Conservation (phyloP, 2,888 invertebrate species). For the Lepeophtheirus nordmannii region DNA sequence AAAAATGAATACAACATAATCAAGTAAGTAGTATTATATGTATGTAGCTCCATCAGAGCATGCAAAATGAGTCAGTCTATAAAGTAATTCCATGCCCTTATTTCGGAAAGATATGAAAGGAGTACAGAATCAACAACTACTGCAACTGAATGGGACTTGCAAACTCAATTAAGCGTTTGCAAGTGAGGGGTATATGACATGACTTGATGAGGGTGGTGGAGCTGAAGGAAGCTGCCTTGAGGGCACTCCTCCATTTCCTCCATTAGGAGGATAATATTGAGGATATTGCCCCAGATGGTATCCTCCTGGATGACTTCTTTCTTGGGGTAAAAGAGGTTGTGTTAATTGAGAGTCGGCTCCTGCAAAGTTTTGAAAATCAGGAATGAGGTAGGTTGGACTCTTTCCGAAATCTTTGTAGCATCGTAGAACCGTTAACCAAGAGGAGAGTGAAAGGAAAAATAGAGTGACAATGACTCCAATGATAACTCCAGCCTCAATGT, state of each 20-base stretch:
- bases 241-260: background rate
- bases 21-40: no score
- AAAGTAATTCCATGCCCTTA: no score
- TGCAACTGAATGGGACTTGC: no score
- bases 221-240: conserved; percentile 10
- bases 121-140: no score
- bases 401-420: conserved; percentile 10
- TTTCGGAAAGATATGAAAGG: no score
- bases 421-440: conserved; percentile 15
- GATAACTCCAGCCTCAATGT: background rate
- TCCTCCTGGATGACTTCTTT: conserved; percentile 5
- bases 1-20: no score
- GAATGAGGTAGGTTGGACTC: background rate
- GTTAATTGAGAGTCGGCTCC: conserved; percentile 9
- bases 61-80: no score
- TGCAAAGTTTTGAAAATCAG: background rate
- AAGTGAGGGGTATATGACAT: background rate
- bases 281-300: conserved; percentile 7
- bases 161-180: background rate
- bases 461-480: background rate
- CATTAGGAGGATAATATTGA: conserved; percentile 18
- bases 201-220: conserved; percentile 10
- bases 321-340: background rate
- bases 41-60: no score
- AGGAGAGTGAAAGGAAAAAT: conserved; percentile 15